Evolutionary conservation across 23 tunicate species (phyloP), one percentile per base, ranked within the genome.

Genomic region (Botrylloides violaceus): DNA sequence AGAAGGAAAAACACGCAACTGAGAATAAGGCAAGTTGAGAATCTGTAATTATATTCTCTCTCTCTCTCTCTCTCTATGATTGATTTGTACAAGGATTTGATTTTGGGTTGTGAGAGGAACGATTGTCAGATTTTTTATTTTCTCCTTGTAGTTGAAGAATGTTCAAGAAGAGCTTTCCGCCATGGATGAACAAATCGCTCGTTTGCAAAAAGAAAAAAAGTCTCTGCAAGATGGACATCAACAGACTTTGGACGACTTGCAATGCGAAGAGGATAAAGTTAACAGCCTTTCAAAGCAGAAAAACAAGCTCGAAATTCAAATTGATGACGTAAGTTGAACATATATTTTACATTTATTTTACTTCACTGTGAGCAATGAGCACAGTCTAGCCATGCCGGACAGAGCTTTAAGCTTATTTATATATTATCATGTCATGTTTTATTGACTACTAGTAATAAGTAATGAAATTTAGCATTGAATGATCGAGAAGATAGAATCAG

Each of bases 191-290:
- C 79, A 73, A 73, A 93, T 93, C 27, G 88, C 94, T 1, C 85
- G 77, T 65, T 70, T 93, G 55, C 98, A 76, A 55, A 93, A 93
- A 59, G 98, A 92, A 53, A 92, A 92, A 77, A 92, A 92, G 71
- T 82, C 92, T 75, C 71, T 92, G 21, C 92, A 92, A 37, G 92
- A 92, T 63, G 98, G 84, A 47, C 98, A 92, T 59, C 98, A 92
- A 64, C 98, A 92, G 71, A 80, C 92, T 66, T 77, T 92, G 19
- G 98, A 92, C 64, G 98, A 92, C 77, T 87, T 92, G 56, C 98
- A 92, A 63, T 80, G 86, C 4, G 92, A 84, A 47, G 98, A 92
- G 55, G 98, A 92, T 73, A 92, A 92, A 76, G 92, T 80, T 24
- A 92, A 92, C 79, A 79, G 86, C 61, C 60, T 84, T 77, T 81